Percentiles rank a stretch among this genome's conserved stretches.
Evolutionary conservation across 2,888 invertebrate species (phyloP).

Genomic region (Gonocerus acuteangulatus): DNA sequence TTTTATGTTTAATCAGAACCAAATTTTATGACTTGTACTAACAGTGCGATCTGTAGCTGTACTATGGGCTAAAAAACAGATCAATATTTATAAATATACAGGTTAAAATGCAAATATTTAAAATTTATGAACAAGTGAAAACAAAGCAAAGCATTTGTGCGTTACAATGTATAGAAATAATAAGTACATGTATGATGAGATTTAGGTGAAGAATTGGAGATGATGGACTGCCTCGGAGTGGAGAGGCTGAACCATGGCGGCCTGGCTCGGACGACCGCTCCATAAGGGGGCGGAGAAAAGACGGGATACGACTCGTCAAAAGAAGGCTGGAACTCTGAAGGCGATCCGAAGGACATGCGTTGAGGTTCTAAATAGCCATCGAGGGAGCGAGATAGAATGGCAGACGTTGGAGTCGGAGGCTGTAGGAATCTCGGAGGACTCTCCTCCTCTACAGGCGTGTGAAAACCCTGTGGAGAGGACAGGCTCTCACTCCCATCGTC

Average conservation of each 20-base stretch:
- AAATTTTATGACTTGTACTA: too few species aligned
- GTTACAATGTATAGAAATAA: background rate
- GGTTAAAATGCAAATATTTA: too few species aligned
- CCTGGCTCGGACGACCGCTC: constrained; percentile 40
- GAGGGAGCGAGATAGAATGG: constrained; percentile 72
- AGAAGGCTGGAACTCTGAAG: constrained; percentile 46
- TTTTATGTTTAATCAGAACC: too few species aligned
- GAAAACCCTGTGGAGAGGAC: constrained; percentile 61
- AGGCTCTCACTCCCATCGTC: constrained; percentile 45
- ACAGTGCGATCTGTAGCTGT: too few species aligned
- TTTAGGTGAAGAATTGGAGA: constrained; percentile 68
- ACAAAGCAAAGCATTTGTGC: constrained; percentile 26
- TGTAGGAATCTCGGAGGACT: constrained; percentile 49
- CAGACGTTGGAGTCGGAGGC: constrained; percentile 75
- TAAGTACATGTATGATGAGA: constrained; percentile 84
- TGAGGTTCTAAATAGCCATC: constrained; percentile 81
- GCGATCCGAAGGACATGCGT: constrained; percentile 71
- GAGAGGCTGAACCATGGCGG: constrained; percentile 42
- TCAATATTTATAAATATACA: too few species aligned
- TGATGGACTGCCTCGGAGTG: constrained; percentile 64
- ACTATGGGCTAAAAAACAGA: too few species aligned
- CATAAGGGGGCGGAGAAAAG: constrained; percentile 71
- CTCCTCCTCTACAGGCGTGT: constrained; percentile 66
- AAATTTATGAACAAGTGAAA: too few species aligned
- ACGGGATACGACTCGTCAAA: constrained; percentile 79